Percentiles rank a stretch among this genome's conserved stretches.
Conservation (phyloP, 2,113 vertebrate species). For the Oncorhynchus mykiss region DNA sequence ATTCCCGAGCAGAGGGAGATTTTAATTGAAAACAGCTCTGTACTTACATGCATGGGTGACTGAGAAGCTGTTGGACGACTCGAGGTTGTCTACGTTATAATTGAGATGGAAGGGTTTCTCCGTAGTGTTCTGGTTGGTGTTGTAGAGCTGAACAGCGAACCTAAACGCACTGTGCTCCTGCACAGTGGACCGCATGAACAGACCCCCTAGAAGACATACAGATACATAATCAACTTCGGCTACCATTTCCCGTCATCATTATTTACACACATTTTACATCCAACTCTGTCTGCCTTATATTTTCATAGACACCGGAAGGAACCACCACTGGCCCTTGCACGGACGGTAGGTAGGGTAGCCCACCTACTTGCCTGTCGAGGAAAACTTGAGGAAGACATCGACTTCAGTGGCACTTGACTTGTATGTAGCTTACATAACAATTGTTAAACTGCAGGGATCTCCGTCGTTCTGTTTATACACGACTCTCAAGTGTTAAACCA, state of each 20-base stretch:
- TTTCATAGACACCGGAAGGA: neutral
- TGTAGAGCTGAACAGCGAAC: constrained; percentile 98
- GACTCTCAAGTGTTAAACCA: neutral
- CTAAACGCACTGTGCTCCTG: constrained; percentile 99
- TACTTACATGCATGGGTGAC: constrained; percentile 99
- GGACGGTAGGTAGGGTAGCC: neutral
- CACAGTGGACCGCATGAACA: constrained; percentile 98
- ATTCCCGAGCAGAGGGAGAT: neutral
- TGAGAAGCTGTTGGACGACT: constrained; percentile 99
- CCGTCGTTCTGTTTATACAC: neutral
- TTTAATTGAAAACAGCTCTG: constrained; percentile 43
- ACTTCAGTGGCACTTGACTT: neutral
- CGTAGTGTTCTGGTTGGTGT: constrained; percentile 98
- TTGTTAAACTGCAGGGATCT: neutral
- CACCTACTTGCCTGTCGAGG: neutral
- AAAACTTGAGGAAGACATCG: neutral
- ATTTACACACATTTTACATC: neutral
- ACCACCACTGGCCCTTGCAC: neutral
- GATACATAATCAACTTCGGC: neutral
- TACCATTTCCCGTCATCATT: neutral
- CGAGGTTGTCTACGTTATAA: constrained; percentile 98
- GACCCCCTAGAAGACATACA: constrained; percentile 81
- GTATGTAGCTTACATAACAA: neutral
- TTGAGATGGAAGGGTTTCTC: constrained; percentile 99
- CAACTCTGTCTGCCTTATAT: neutral